Evolutionary conservation across 2,888 invertebrate genomes (phyloP), one percentile per base, ranked within the genome.

Genomic region (Metellina segmentata): DNA sequence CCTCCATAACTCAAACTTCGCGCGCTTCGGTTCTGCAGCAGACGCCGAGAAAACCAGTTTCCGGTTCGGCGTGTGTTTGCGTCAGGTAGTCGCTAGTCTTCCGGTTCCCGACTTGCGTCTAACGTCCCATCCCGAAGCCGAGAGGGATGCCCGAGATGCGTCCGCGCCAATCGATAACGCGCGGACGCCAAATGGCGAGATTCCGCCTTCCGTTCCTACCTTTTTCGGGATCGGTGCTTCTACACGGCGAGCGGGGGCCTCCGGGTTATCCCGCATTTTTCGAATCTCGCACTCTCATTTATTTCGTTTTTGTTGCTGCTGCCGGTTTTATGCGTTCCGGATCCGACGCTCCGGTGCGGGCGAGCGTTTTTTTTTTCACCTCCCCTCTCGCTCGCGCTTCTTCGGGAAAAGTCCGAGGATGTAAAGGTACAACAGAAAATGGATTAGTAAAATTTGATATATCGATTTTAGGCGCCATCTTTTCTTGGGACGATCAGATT

Each of bases 391-490:
- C 49, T 20, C 52, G n/a, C 20, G n/a, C 52, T 78, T 52, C 11
- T 78, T 20, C 6, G 48, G 71, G 52, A 53, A 74, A 61, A 61
- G 7, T 53, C 13, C 16, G 20, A n/a, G 9, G n/a, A 49, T 16
- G 81, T 74, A 79, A 52, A 81, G 88, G 88, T 79, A 88, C 19
- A 61, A 48, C 19, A 61, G 61, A 75, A 88, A 88, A 88, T 75
- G 81, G 74, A 88, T 88, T 88, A 88, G 88, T 81, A 69, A 81
- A 88, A 88, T 88, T 61, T 75, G 61, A 81, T 88, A 13, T 75
- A 88, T 75, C 72, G 81, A 88, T 81, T 88, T 85, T 34, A 20
- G 9, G n/a, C 72, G 70, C 51, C 70, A 70, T 69, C 11, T 81
- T 81, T 81, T 49, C 70, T n/a, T 16, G 81, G 81, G 81, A 81